Evolutionary conservation across 2,113 vertebrate species (phyloP).

Genomic region (Acanthochromis polyacanthus): DNA sequence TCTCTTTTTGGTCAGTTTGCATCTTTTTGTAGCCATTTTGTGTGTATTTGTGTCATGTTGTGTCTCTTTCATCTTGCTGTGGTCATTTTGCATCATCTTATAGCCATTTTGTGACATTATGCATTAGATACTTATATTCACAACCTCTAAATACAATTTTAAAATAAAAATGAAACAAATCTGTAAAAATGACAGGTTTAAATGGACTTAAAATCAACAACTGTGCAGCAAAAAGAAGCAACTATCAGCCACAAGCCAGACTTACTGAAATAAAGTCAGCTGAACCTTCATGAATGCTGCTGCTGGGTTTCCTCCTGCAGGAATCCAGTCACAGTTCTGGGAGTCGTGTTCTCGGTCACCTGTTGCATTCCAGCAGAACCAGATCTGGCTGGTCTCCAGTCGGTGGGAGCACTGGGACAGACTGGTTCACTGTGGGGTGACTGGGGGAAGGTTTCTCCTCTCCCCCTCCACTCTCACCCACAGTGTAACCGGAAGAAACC

Average conservation of each 20-base stretch:
- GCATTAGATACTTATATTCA: too few species aligned
- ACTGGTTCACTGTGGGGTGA: conserved; percentile 50
- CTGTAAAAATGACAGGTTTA: too few species aligned
- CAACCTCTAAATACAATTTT: too few species aligned
- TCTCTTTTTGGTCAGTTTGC: too few species aligned
- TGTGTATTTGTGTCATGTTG: too few species aligned
- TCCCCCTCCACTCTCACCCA: background rate
- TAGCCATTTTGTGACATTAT: too few species aligned
- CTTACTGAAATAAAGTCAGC: background rate
- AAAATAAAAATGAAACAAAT: too few species aligned
- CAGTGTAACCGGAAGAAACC: conserved; percentile 35
- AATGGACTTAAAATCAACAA: too few species aligned
- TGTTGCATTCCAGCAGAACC: conserved; percentile 42
- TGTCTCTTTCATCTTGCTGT: too few species aligned
- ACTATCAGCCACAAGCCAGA: background rate
- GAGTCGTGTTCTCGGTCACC: conserved; percentile 24
- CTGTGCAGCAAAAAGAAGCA: too few species aligned
- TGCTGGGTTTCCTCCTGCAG: background rate
- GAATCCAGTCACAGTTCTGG: conserved; percentile 8
- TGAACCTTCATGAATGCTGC: background rate
- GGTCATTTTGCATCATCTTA: too few species aligned
- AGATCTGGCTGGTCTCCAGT: conserved; percentile 37
- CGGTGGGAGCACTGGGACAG: conserved; percentile 31
- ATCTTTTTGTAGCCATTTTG: too few species aligned
- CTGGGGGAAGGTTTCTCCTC: background rate